A percentile compares a stretch with the other conserved stretches of the same genome.
These are phyloP conservation scores for Hydrolagus colliei DNA, from an alignment of 2,797 vertebrate species.

Conservation along the genomic window DNA sequence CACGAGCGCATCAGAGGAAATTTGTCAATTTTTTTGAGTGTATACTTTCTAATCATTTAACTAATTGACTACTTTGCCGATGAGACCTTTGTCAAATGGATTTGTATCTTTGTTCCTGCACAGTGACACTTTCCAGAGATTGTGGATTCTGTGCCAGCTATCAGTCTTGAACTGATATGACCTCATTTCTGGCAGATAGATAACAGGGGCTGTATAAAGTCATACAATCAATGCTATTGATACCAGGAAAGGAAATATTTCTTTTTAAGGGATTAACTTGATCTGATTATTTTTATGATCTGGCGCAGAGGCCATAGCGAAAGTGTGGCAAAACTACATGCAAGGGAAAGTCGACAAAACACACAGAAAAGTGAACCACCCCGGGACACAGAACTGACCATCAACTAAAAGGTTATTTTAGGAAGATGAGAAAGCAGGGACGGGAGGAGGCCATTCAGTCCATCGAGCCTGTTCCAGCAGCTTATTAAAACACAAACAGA, in stretches of 20 bases:
- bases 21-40: not conserved
- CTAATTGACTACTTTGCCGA: constrained; percentile 7
- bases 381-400: not conserved
- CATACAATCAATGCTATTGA: constrained; percentile 28
- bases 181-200: constrained; percentile 3
- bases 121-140: constrained; percentile 12
- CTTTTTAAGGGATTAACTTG: constrained; percentile 19
- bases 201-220: constrained; percentile 20
- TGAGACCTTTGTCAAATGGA: constrained; percentile 12
- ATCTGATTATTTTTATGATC: constrained; percentile 32
- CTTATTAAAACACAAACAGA: no score
- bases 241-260: constrained; percentile 27
- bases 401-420: no score
- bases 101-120: not conserved
- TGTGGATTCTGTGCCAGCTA: constrained; percentile 2
- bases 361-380: constrained; percentile 11
- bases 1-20: no score
- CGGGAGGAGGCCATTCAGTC: no score
- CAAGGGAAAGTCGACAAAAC: not conserved
- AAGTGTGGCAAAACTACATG: not conserved
- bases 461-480: no score
- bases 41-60: not conserved
- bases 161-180: constrained; percentile 9
- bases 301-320: constrained; percentile 15
- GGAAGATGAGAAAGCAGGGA: no score